These are phyloP conservation scores for Mugil cephalus DNA, from an alignment of 2,113 vertebrate genomes.

Conservation along the genomic window DNA sequence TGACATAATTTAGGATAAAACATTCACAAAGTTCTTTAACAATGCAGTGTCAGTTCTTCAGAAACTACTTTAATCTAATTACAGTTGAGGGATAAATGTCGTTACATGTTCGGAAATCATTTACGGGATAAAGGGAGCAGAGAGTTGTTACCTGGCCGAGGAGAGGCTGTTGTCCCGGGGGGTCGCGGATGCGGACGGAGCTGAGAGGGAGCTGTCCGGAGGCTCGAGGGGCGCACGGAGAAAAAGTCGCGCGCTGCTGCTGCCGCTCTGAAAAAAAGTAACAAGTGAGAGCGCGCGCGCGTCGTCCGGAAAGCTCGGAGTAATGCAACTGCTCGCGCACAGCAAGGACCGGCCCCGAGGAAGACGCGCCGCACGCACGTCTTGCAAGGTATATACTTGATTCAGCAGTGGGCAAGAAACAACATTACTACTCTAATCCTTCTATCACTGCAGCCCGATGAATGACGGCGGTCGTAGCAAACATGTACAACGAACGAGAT, in stretches of 20 bases:
- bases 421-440: too few species aligned
- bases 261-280: background rate
- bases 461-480: too few species aligned
- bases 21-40: background rate
- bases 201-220: slow-evolving; percentile 11
- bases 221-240: slow-evolving; percentile 5
- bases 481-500: too few species aligned
- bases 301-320: slow-evolving; percentile 59
- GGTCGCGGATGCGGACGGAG: background rate
- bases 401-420: too few species aligned
- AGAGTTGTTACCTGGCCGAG: slow-evolving; percentile 57
- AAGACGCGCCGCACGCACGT: slow-evolving; percentile 4
- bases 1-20: too few species aligned
- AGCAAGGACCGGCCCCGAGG: slow-evolving; percentile 41
- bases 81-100: too few species aligned
- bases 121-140: background rate
- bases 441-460: too few species aligned
- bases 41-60: background rate
- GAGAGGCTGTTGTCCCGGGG: slow-evolving; percentile 2
- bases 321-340: slow-evolving; percentile 37
- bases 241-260: slow-evolving; percentile 35
- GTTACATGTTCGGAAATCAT: background rate
- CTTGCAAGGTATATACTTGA: too few species aligned
- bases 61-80: too few species aligned
- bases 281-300: slow-evolving; percentile 50